A percentile compares a stretch with the other conserved stretches of the same genome.
phyloP scores from a whole-genome alignment of 2,797 vertebrate species.

The Rachycentron canadum region DNA sequence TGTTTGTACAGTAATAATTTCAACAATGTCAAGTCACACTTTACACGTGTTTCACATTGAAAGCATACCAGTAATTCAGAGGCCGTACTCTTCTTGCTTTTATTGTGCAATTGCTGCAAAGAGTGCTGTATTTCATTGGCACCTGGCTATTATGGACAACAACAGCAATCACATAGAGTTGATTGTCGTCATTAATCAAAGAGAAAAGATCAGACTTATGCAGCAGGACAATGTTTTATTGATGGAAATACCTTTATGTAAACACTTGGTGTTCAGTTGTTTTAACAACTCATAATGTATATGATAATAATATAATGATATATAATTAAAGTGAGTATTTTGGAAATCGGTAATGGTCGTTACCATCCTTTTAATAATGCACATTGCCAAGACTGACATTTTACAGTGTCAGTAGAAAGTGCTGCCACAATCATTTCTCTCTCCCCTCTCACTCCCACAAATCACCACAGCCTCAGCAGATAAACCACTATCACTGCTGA shows the following conservation, averaged over 20 bases:
- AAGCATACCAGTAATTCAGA: neutral
- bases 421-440: conserved; percentile 34
- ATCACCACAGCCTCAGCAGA: conserved; percentile 46
- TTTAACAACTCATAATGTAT: too few relatives aligned
- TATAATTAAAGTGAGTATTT: neutral
- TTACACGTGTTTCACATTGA: neutral
- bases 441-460: conserved; percentile 50
- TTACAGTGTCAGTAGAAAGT: conserved; percentile 37
- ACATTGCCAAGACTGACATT: conserved; percentile 15
- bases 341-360: neutral
- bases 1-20: neutral
- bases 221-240: neutral
- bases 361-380: neutral
- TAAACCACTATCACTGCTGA: conserved; percentile 26
- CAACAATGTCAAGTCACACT: too few relatives aligned
- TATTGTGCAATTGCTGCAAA: neutral
- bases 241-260: neutral
- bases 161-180: neutral
- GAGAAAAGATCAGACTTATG: neutral
- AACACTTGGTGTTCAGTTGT: neutral
- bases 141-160: neutral
- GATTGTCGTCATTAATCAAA: neutral
- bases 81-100: neutral
- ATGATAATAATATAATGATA: too few relatives aligned
- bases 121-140: neutral